Evolutionary conservation across 2,113 vertebrate species (phyloP).

Genomic region (Spizaetus ornatus): DNA sequence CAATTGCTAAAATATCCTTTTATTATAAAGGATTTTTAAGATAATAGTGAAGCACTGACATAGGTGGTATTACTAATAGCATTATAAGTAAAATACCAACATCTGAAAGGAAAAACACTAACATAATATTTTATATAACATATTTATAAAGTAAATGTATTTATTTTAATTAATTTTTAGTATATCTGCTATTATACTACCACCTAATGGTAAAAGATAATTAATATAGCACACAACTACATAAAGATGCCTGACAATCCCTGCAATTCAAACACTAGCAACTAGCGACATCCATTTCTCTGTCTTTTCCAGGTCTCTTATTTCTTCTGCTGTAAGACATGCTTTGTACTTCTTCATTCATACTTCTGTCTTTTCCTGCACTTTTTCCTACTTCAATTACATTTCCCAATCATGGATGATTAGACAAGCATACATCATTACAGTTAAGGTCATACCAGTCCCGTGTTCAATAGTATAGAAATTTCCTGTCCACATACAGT

Average conservation of each 20-base stretch:
- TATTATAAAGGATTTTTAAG: neutral
- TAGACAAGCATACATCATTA: neutral
- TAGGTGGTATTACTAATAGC: neutral
- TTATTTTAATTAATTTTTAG: neutral
- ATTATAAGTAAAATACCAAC: neutral
- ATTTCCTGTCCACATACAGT: neutral
- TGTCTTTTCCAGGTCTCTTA: neutral
- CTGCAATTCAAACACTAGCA: neutral
- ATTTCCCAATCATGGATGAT: neutral
- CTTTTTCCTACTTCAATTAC: neutral
- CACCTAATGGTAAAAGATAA: slow-evolving; percentile 63
- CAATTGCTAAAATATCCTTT: neutral
- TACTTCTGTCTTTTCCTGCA: neutral
- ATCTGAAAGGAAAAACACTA: neutral
- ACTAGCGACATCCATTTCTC: neutral
- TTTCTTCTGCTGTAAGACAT: neutral
- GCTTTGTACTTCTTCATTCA: neutral
- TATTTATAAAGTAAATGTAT: neutral
- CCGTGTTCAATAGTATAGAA: neutral
- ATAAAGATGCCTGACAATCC: neutral
- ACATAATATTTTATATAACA: neutral
- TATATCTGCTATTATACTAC: slow-evolving; percentile 55
- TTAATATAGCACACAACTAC: neutral
- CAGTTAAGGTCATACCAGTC: neutral
- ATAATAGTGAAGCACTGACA: neutral